phyloP scores from a whole-genome alignment of 2,113 vertebrate species.

The Tragelaphus buxtoni region DNA sequence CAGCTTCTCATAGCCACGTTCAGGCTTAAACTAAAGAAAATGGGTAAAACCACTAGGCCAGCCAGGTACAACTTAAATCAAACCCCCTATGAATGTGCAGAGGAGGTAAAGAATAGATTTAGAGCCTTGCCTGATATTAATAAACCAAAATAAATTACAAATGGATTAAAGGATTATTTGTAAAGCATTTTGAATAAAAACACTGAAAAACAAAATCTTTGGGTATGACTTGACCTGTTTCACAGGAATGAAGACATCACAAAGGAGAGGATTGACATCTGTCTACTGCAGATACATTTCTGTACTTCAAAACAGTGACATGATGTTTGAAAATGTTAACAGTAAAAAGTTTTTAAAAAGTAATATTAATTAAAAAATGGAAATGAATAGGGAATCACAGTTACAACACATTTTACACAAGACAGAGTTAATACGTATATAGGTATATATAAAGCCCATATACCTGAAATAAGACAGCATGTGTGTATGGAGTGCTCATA shows the following conservation, averaged over 20 bases:
- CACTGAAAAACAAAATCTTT: neutral
- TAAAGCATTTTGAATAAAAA: neutral
- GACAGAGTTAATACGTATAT: rapidly evolving
- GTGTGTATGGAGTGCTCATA: rapidly evolving
- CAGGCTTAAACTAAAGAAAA: neutral
- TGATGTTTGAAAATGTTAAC: neutral
- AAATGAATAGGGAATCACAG: neutral
- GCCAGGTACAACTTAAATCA: neutral
- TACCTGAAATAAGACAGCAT: neutral
- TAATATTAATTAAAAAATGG: neutral
- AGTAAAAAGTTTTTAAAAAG: neutral
- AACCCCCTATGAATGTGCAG: neutral
- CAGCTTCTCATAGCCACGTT: neutral
- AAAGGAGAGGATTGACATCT: neutral
- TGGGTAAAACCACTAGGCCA: neutral
- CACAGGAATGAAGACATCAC: neutral
- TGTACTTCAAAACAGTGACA: neutral
- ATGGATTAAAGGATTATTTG: neutral
- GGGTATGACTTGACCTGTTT: neutral
- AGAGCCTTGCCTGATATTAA: neutral
- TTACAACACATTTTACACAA: neutral
- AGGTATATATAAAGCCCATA: neutral
- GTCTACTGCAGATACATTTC: neutral
- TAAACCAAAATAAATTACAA: neutral
- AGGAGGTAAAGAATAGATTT: neutral